These are phyloP conservation scores for Bagarius yarrelli DNA, from an alignment of 2,113 vertebrate species.

Conservation along the genomic window DNA sequence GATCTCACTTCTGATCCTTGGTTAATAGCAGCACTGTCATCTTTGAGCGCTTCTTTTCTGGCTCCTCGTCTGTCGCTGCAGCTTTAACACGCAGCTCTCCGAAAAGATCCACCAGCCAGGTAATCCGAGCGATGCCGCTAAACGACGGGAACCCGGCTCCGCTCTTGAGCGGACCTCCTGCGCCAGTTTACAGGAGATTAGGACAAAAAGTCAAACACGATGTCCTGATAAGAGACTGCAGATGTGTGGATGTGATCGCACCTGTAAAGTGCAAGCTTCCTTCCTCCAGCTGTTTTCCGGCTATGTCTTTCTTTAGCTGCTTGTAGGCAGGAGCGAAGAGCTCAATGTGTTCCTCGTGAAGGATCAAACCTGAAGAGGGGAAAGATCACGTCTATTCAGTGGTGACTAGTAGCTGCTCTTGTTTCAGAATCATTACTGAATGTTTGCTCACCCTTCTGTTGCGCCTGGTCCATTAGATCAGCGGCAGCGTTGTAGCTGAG, in stretches of 20 bases:
- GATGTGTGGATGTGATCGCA: slow-evolving; percentile 49
- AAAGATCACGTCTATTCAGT: not conserved
- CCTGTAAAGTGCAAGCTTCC: slow-evolving; percentile 91
- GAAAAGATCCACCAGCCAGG: slow-evolving; percentile 90
- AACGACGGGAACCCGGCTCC: slow-evolving; percentile 83
- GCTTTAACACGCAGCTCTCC: slow-evolving; percentile 81
- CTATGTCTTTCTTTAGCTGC: slow-evolving; percentile 81
- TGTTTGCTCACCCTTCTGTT: slow-evolving; percentile 76
- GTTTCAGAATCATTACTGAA: not conserved
- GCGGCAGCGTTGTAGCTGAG: slow-evolving; percentile 72
- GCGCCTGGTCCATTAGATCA: slow-evolving; percentile 80
- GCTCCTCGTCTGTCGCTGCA: slow-evolving; percentile 73
- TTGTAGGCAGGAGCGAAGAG: slow-evolving; percentile 86
- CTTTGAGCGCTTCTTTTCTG: slow-evolving; percentile 75
- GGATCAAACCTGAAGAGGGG: slow-evolving; percentile 70
- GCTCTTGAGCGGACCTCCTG: slow-evolving; percentile 78
- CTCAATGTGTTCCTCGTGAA: slow-evolving; percentile 93
- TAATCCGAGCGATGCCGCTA: slow-evolving; percentile 85
- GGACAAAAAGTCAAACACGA: not conserved
- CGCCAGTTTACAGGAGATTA: slow-evolving; percentile 11
- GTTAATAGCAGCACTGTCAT: slow-evolving; percentile 84
- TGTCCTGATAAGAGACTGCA: not conserved
- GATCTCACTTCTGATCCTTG: slow-evolving; percentile 72
- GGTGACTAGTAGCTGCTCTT: too few relatives aligned
- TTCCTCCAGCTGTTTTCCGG: slow-evolving; percentile 80